These are phyloP conservation scores for Cossypha heuglini DNA, from an alignment of 2,797 vertebrate genomes.

Conservation along the genomic window DNA sequence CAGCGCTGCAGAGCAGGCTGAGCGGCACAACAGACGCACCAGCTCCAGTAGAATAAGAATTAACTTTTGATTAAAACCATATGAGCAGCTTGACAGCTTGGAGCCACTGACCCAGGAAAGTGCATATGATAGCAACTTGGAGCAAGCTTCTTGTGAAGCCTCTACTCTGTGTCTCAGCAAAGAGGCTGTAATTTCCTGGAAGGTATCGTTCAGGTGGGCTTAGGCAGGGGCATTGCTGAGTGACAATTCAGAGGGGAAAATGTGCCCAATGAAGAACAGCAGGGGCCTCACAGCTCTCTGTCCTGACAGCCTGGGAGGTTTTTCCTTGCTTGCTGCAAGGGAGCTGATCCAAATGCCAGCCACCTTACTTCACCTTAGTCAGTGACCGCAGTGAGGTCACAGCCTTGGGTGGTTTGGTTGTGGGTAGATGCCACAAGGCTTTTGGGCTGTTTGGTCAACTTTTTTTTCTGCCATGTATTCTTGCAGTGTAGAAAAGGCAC, in stretches of 20 bases:
- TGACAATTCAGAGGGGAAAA: neutral
- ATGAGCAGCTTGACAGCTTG: conserved; percentile 17
- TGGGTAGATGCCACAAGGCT: neutral
- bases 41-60: conserved; percentile 39
- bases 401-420: neutral
- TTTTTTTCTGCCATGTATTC: neutral
- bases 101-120: neutral
- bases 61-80: conserved; percentile 31
- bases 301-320: neutral
- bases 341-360: neutral
- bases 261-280: neutral
- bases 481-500: neutral
- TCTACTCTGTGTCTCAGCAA: neutral
- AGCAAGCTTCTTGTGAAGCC: neutral
- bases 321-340: neutral
- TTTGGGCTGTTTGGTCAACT: neutral
- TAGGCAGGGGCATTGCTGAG: neutral
- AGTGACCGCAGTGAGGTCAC: neutral
- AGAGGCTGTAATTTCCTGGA: neutral
- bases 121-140: neutral
- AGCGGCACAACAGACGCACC: neutral
- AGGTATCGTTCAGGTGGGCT: neutral
- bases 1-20: fast-evolving
- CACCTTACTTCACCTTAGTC: neutral
- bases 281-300: neutral